phyloP scores from a whole-genome alignment of 2,797 vertebrate species.

The Tolypeutes matacus region DNA sequence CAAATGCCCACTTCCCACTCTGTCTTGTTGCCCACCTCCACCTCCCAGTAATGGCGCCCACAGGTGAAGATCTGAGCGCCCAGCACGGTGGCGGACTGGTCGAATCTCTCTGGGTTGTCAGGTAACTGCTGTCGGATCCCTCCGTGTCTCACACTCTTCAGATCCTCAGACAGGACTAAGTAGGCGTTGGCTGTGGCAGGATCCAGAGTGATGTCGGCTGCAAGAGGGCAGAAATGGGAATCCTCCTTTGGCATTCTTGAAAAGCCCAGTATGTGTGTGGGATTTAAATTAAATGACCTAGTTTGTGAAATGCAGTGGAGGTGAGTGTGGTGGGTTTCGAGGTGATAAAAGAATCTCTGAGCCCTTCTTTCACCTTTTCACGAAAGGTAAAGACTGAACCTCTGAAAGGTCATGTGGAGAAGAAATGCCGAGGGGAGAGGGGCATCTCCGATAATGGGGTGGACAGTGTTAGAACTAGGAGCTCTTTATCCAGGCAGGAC shows the following conservation, averaged over 20 bases:
- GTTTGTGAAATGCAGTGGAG: not conserved
- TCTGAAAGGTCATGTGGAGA: not conserved
- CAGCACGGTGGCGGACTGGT: constrained; percentile 83
- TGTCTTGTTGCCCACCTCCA: constrained; percentile 82
- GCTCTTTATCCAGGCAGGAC: not conserved
- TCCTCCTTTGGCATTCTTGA: not conserved
- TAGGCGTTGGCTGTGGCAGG: constrained; percentile 82
- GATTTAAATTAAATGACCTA: not conserved
- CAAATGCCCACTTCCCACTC: constrained; percentile 88
- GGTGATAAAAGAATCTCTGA: not conserved
- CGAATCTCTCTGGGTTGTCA: constrained; percentile 73
- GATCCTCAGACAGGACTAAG: constrained; percentile 78
- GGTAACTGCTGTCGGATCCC: constrained; percentile 63
- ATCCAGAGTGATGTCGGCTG: constrained; percentile 83
- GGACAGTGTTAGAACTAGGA: not conserved
- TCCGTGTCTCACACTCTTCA: constrained; percentile 66
- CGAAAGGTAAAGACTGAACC: not conserved
- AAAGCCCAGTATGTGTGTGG: not conserved
- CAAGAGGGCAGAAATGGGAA: constrained; percentile 21
- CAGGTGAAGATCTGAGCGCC: constrained; percentile 80
- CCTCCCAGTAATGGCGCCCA: constrained; percentile 85
- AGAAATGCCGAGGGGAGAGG: not conserved
- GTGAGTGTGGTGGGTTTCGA: not conserved
- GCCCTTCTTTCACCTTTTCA: not conserved
- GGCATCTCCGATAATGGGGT: not conserved